Conservation (phyloP, 2,113 vertebrate species). For the Ammodramus savannarum region DNA sequence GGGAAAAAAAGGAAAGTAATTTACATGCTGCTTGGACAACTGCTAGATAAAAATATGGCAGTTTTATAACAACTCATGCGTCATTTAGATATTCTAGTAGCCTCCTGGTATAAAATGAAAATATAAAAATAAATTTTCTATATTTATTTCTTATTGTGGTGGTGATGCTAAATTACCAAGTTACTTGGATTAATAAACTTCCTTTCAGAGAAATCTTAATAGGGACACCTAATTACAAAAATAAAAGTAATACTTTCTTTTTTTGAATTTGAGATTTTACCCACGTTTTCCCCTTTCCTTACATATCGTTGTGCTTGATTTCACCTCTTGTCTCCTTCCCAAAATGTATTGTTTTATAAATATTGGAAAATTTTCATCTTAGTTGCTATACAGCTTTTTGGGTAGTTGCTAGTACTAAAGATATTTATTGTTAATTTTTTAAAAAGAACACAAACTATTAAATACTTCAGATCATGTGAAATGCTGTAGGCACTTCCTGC, state of each 20-base stretch:
- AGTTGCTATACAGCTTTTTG: neutral
- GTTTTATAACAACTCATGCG: constrained; percentile 33
- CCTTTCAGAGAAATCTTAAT: neutral
- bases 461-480: neutral
- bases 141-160: constrained; percentile 5
- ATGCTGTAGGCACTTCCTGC: neutral
- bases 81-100: constrained; percentile 29
- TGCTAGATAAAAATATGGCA: constrained; percentile 47
- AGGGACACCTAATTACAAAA: neutral
- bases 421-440: neutral
- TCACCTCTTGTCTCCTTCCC: neutral
- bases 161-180: neutral
- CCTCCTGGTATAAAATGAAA: constrained; percentile 4
- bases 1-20: neutral
- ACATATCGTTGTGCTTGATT: neutral
- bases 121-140: constrained; percentile 13
- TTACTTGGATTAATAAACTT: neutral
- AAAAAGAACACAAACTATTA: neutral
- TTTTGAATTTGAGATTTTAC: neutral
- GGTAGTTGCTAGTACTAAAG: neutral
- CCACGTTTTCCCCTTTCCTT: neutral
- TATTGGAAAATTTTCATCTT: neutral
- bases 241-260: neutral
- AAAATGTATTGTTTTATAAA: neutral
- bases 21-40: constrained; percentile 22